A percentile compares a stretch with the other conserved stretches of the same genome.
These are phyloP conservation scores for Thera britannica DNA, from an alignment of 2,888 invertebrate species.

Conservation along the genomic window DNA sequence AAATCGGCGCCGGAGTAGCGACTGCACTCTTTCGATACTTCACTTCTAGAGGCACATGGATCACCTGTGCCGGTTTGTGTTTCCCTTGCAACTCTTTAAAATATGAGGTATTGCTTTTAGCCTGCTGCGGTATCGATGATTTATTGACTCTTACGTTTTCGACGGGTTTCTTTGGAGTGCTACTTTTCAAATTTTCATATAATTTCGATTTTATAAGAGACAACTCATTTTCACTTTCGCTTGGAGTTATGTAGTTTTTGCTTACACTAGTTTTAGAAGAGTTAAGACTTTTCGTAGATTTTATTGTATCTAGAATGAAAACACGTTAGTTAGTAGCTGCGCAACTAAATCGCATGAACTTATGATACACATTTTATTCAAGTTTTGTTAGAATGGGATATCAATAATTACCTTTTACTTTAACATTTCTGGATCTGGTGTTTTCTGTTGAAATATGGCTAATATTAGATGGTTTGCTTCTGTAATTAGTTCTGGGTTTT, in stretches of 20 bases:
- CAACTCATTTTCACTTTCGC: slow-evolving; percentile 58
- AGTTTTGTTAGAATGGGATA: neutral
- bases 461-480: slow-evolving; percentile 47
- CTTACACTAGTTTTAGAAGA: slow-evolving; percentile 57
- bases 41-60: slow-evolving; percentile 65
- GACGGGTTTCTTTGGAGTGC: slow-evolving; percentile 42
- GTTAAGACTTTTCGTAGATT: slow-evolving; percentile 45
- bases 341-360: neutral
- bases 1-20: slow-evolving; percentile 7
- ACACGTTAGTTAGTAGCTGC: neutral
- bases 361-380: neutral
- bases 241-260: slow-evolving; percentile 54
- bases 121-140: slow-evolving; percentile 34
- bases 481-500: slow-evolving; percentile 47
- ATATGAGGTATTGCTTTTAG: slow-evolving; percentile 42
- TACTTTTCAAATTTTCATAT: slow-evolving; percentile 46
- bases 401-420: slow-evolving; percentile 51
- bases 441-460: slow-evolving; percentile 44
- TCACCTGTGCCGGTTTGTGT: slow-evolving; percentile 53
- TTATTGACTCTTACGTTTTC: slow-evolving; percentile 46
- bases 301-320: slow-evolving; percentile 53
- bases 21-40: slow-evolving; percentile 44
- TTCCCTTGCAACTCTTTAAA: slow-evolving; percentile 53
- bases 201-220: slow-evolving; percentile 51
- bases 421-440: slow-evolving; percentile 48